Conservation (phyloP, 2,888 invertebrate genomes). For the Caenorhabditis parvicauda region DNA sequence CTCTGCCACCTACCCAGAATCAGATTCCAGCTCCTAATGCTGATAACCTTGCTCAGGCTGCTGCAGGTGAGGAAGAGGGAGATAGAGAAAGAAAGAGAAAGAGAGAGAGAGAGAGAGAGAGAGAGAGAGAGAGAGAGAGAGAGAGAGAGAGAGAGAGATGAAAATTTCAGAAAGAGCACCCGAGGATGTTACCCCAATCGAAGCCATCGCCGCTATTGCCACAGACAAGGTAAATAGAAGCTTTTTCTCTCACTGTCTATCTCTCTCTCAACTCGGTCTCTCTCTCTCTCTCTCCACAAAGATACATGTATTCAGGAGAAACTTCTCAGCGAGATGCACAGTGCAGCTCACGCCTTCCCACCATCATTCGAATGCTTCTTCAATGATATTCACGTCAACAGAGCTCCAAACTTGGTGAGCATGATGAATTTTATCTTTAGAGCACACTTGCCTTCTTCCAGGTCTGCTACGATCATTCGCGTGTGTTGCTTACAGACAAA, state of each 20-base stretch:
- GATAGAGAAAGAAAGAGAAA: slow-evolving; percentile 1
- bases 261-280: too few species aligned
- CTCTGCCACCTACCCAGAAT: not conserved
- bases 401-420: slow-evolving; percentile 13
- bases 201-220: too few species aligned
- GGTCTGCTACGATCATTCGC: slow-evolving; percentile 18
- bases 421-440: not conserved
- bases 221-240: too few species aligned
- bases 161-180: too few species aligned
- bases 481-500: slow-evolving; percentile 10
- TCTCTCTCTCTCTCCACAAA: too few species aligned
- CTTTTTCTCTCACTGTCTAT: too few species aligned
- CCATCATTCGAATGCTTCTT: slow-evolving; percentile 13
- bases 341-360: slow-evolving; percentile 11
- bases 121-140: too few species aligned
- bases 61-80: not conserved
- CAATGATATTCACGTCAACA: slow-evolving; percentile 14
- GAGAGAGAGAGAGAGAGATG: too few species aligned
- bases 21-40: not conserved
- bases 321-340: slow-evolving; percentile 16
- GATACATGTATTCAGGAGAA: slow-evolving; percentile 6
- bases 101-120: slow-evolving; percentile 1
- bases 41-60: not conserved
- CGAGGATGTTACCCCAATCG: too few species aligned
- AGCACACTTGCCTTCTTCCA: not conserved